Evolutionary conservation across 2,797 vertebrate genomes (phyloP), one percentile per base, ranked within the genome.

Genomic region (Myripristis jacobus): DNA sequence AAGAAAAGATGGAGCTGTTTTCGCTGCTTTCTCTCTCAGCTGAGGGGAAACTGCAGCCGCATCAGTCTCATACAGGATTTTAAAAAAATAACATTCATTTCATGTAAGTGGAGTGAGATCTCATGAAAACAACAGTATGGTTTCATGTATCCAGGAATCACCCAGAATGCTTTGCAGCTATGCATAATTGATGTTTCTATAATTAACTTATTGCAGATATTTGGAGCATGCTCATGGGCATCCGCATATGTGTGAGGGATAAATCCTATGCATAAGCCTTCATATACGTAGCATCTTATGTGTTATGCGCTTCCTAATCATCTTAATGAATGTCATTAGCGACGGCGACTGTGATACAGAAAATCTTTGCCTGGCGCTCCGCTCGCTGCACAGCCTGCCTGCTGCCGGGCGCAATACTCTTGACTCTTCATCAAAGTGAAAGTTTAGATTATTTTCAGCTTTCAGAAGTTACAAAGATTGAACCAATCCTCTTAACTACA

Each of bases 191-290:
- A 25, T 19, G 36, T 21, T 75, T 86, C 61, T 46, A 71, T 82
- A 81, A 85, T 85, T 70, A 56, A 82, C 81, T 27, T 47, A 27
- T 48, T 58, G 65, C 25, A 47, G 29, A 58, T 63, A 74, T 27
- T 48, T 74, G 0, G 25, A 60, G 46, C 38, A 36, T 51, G 63
- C n/a, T 58, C 34, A 25, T 9, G 31, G 52, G 25, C 24, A 19
- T 47, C 1, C 43, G 31, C 12, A 36, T 78, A 81, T 79, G 56
- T 3, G 19, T 41, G 19, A 67, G 41, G 16, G 41, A 64, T 65
- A 18, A 21, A 46, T 66, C 29, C n/a, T 55, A 52, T 75, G 69
- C 81, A 19, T 54, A 69, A 31, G 18, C 56, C 24, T 71, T 57
- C 60, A 2, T 54, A 56, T 16, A 29, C 24, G 48, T 57, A 38